These are phyloP conservation scores for Aepyceros melampus DNA, from an alignment of 2,113 vertebrate species.

Conservation along the genomic window DNA sequence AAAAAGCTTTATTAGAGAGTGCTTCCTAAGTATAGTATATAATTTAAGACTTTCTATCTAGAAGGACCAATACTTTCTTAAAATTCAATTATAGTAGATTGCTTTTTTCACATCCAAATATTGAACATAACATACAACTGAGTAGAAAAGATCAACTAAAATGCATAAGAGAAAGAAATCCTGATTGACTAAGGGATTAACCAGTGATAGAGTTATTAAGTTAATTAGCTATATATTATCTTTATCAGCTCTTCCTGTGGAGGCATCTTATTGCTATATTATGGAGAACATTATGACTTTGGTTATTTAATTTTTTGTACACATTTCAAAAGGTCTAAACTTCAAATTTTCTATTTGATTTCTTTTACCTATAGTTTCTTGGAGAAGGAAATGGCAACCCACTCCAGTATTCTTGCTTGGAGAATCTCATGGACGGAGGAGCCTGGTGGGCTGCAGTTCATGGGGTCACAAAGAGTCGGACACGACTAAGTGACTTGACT, in stretches of 20 bases:
- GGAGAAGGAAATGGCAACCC: too few relatives aligned
- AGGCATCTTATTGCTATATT: not conserved
- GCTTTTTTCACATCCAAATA: not conserved
- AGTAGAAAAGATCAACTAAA: not conserved
- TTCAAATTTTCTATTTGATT: slow-evolving; percentile 41
- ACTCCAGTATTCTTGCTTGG: too few relatives aligned
- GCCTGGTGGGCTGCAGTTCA: too few relatives aligned
- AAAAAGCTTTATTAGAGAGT: not conserved
- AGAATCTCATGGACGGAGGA: too few relatives aligned
- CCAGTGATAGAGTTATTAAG: not conserved
- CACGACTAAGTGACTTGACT: too few relatives aligned
- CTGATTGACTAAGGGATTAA: not conserved
- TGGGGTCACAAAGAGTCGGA: too few relatives aligned
- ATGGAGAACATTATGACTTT: slow-evolving; percentile 33
- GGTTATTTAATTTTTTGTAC: not conserved
- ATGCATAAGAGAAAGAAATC: not conserved
- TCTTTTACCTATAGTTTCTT: not conserved
- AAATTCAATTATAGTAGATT: not conserved
- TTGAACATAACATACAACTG: not conserved
- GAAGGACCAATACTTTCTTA: not conserved
- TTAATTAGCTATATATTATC: not conserved
- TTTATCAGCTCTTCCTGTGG: not conserved
- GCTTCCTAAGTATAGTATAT: not conserved
- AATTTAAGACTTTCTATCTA: not conserved
- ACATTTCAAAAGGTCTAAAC: slow-evolving; percentile 23